Percentiles rank a stretch among this genome's conserved stretches.
Conservation (phyloP, 2,797 vertebrate genomes). For the Hipposideros larvatus region DNA sequence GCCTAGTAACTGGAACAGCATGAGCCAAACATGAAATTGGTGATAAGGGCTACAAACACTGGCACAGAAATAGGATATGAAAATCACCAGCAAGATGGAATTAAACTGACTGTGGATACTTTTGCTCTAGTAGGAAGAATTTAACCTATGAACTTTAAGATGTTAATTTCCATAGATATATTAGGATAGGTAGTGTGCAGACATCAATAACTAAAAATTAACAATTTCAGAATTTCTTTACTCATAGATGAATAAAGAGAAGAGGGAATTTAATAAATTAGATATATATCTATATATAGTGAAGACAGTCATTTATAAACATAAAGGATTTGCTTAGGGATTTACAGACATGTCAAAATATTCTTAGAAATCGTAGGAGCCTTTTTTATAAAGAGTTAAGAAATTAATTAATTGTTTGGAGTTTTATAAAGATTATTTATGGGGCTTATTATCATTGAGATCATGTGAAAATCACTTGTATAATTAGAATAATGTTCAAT, state of each 20-base stretch:
- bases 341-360: background rate
- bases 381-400: slow-evolving; percentile 29
- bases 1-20: background rate
- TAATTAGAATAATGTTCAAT: slow-evolving; percentile 52
- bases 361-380: background rate
- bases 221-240: background rate
- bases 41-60: background rate
- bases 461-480: background rate
- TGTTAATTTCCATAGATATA: background rate
- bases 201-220: slow-evolving; percentile 25
- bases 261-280: background rate
- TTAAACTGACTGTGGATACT: background rate
- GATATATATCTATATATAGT: background rate
- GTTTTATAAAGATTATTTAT: slow-evolving; percentile 47
- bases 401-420: slow-evolving; percentile 22
- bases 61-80: background rate
- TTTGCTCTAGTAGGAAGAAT: background rate
- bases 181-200: background rate
- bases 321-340: background rate
- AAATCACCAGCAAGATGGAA: background rate
- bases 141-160: background rate
- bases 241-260: background rate
- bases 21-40: background rate
- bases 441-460: background rate
- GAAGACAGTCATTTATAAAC: background rate